Evolutionary conservation across 1,140 invertebrate genomes (phyloP), one percentile per base, ranked within the genome.

Genomic region (Lysiphlebus fabarum): DNA sequence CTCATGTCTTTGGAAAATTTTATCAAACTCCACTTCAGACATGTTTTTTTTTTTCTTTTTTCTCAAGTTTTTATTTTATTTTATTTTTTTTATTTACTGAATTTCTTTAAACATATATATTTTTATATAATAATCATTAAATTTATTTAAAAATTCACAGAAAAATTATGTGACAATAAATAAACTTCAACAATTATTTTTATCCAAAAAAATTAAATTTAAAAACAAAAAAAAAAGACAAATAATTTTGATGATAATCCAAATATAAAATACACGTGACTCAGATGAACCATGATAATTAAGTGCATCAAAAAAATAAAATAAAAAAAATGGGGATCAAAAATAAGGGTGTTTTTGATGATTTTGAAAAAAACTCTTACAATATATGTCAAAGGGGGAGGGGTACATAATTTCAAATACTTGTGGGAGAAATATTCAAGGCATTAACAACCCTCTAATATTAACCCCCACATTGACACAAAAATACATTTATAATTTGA

Each of bases 341-440:
- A 57, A 57, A 40, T 56, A 14, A 55, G 57, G 51, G 59, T 44
- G 41, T 65, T n/a, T n/a, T n/a, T n/a, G n/a, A 42, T 43, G 57
- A 65, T 59, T 17, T 56, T 41, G 36, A 38, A 51, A 56, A 56
- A 47, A 48, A 36, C 38, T 36, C 43, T 17, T 55, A 10, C 47
- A 53, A 34, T 54, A 51, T 5, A 12, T 59, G 37, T 47, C 55
- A 45, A 43, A 7, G 10, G 54, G 40, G 43, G 14, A 9, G 58
- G 8, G 50, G 38, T 56, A 59, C 47, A 55, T 57, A 51, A 62
- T 55, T 61, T 59, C 54, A 53, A 61, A 60, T 38, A 53, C 45
- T 65, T 58, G 63, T 38, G 47, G 51, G 61, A 26, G 17, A 70
- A 69, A 67, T 70, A 72, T 72, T 70, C 63, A 60, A 47, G 59